A percentile compares a stretch with the other conserved stretches of the same genome.
These are phyloP conservation scores for Hydropotes inermis DNA, from an alignment of 2,113 vertebrate genomes.

Conservation along the genomic window DNA sequence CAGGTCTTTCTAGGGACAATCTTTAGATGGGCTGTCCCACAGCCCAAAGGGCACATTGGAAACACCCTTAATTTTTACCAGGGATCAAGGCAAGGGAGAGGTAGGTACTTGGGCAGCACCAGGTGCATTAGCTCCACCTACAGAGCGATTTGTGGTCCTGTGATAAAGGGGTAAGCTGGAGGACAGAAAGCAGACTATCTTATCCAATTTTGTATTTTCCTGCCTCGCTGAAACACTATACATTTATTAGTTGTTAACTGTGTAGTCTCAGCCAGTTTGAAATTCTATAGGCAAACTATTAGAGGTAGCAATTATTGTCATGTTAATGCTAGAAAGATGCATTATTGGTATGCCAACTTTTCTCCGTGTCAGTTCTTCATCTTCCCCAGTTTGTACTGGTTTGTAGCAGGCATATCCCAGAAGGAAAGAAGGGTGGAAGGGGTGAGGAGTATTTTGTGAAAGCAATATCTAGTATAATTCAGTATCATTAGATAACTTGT, in stretches of 20 bases:
- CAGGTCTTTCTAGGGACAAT: neutral
- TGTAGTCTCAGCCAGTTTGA: neutral
- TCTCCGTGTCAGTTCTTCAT: neutral
- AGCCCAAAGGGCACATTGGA: neutral
- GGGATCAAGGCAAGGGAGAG: neutral
- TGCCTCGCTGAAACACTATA: neutral
- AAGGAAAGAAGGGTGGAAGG: neutral
- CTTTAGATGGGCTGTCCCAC: slow-evolving; percentile 48
- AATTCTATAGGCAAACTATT: neutral
- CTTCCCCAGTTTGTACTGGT: neutral
- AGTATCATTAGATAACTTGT: neutral
- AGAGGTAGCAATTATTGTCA: neutral
- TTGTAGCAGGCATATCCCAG: neutral
- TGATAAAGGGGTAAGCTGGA: neutral
- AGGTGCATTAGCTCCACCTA: neutral
- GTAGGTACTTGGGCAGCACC: neutral
- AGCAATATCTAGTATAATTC: neutral
- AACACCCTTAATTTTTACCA: slow-evolving; percentile 42
- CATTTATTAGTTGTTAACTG: neutral
- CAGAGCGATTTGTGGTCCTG: neutral
- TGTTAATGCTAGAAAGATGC: neutral
- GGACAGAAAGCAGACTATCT: neutral
- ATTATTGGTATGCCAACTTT: neutral
- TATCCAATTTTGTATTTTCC: neutral
- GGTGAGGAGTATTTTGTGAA: neutral